Evolutionary conservation across 92 coral and sea anemone genomes (phyloP), one percentile per base, ranked within the genome.

Genomic region (Galaxea fascicularis): DNA sequence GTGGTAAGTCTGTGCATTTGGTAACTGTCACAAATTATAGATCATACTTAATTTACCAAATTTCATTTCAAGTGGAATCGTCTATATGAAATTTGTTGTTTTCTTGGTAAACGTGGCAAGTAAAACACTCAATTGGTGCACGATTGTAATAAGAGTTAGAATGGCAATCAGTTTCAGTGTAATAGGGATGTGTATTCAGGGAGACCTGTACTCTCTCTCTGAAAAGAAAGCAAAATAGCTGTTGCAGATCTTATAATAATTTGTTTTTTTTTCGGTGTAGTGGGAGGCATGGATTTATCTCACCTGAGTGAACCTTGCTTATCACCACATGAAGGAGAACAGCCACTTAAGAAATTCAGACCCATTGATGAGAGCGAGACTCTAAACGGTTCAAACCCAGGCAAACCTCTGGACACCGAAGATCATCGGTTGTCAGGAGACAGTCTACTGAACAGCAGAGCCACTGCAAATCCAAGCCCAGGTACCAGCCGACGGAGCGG

Each of bases 401-500:
- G 59, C 87, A 83, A 83, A 59, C 15, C 30, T 18, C 45, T 74
- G 73, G 87, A 73, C 52, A 49, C 39, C n/a, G 79, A 72, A 4
- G 87, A 73, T n/a, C 72, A 64, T 58, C 87, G 87, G 8, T 57
- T 83, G 15, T 17, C 81, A 45, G 81, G 80, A 6, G 87, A 83
- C 18, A 75, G 82, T 25, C 62, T 63, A 49, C 17, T 75, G n/a
- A 83, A 83, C 82, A 91, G 93, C 74, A 90, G 93, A 35, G 91
- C 97, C 28, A 93, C 91, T 69, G 92, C 99, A 20, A 97, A 97
- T 80, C 99, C 99, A 39, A 91, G 99, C 46, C 99, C 99, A 16
- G 99, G 99, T 14, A 97, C 98, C 64, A 97, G 98, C 79, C 94
- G 99, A n/a, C 94, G 99, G 31, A 97, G 99, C 77, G 99, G 99